Percentiles rank a stretch among this genome's conserved stretches.
Conservation (phyloP, 2,113 vertebrate species). For the Tichodroma muraria region DNA sequence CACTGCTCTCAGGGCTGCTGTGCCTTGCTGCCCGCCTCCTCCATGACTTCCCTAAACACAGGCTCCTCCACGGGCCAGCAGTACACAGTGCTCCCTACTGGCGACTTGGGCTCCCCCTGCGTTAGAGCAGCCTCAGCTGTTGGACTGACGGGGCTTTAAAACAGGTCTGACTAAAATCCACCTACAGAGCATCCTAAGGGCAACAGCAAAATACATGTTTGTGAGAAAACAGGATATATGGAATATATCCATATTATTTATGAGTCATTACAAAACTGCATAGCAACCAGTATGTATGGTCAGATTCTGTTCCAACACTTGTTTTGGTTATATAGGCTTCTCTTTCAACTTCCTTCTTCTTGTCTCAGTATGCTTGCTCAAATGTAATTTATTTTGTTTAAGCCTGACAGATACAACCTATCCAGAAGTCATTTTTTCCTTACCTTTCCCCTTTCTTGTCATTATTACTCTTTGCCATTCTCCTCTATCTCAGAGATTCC, state of each 20-base stretch:
- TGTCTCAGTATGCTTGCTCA: not conserved
- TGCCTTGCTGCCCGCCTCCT: not conserved
- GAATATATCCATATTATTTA: not conserved
- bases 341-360: not conserved
- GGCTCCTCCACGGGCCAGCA: not conserved
- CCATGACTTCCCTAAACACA: not conserved
- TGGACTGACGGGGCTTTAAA: not conserved
- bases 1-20: not conserved
- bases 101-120: not conserved
- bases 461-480: not conserved
- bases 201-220: not conserved
- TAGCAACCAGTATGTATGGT: not conserved
- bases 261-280: not conserved
- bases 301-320: not conserved
- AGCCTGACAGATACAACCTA: not conserved
- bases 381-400: not conserved
- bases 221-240: not conserved
- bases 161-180: not conserved
- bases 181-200: not conserved
- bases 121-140: not conserved
- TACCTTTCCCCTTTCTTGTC: not conserved
- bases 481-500: not conserved
- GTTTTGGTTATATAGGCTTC: not conserved
- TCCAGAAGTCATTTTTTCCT: not conserved
- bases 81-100: not conserved